A percentile compares a stretch with the other conserved stretches of the same genome.
Conservation (phyloP, 2,113 vertebrate genomes). For the Ornithorhynchus anatinus region DNA sequence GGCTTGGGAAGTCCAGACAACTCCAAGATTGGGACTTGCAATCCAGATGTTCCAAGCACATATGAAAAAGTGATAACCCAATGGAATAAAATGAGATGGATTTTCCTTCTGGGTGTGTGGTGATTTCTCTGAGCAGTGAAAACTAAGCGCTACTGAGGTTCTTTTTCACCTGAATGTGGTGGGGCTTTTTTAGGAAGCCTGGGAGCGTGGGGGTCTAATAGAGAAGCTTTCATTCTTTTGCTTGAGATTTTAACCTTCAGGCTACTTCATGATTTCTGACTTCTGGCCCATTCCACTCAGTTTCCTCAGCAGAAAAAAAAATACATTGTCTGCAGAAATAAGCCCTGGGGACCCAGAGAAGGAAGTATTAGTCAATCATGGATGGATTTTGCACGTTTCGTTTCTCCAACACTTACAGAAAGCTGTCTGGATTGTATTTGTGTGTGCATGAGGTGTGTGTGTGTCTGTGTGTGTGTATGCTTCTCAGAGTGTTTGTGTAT, state of each 20-base stretch:
- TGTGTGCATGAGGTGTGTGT: background rate
- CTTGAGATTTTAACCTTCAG: slow-evolving; percentile 38
- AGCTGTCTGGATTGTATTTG: slow-evolving; percentile 27
- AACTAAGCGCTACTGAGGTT: slow-evolving; percentile 31
- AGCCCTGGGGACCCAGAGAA: slow-evolving; percentile 50
- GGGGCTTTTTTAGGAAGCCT: background rate
- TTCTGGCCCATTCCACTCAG: slow-evolving; percentile 40
- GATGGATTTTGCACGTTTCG: slow-evolving; percentile 10
- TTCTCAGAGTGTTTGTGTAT: slow-evolving; percentile 5
- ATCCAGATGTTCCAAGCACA: slow-evolving; percentile 12
- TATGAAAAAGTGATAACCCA: background rate
- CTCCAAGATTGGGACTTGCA: slow-evolving; percentile 2
- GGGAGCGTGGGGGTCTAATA: slow-evolving; percentile 35
- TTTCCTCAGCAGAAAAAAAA: slow-evolving; percentile 57
- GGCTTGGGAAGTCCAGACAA: slow-evolving; percentile 28
- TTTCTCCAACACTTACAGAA: slow-evolving; percentile 13
- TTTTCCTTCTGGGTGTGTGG: slow-evolving; percentile 33
- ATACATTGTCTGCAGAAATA: slow-evolving; percentile 34
- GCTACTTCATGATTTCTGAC: slow-evolving; percentile 46
- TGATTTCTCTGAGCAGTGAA: background rate
- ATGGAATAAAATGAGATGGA: slow-evolving; percentile 7
- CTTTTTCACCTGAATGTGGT: slow-evolving; percentile 35
- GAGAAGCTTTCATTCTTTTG: slow-evolving; percentile 33
- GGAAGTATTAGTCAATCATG: slow-evolving; percentile 37
- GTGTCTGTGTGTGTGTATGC: background rate